Conservation (phyloP, 2,888 invertebrate species). For the Aspidapion aeneum region DNA sequence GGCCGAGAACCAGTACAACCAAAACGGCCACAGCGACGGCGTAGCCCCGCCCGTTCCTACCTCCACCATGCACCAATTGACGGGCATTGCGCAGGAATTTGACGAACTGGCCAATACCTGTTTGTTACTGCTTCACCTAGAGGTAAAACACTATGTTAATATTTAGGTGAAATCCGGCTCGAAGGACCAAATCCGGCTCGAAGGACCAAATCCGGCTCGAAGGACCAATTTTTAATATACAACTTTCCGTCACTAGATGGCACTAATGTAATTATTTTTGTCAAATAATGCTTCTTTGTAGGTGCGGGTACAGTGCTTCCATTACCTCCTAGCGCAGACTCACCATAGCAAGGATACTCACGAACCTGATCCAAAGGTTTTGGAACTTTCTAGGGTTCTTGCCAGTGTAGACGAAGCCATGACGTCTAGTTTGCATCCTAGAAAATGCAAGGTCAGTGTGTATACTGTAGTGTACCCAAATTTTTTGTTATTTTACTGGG, state of each 20-base stretch:
- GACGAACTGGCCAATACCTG: slow-evolving; percentile 90
- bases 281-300: too few relatives aligned
- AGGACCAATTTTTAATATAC: too few relatives aligned
- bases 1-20: slow-evolving; percentile 27
- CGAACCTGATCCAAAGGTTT: slow-evolving; percentile 72
- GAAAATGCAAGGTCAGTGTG: slow-evolving; percentile 66
- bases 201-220: too few relatives aligned
- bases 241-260: too few relatives aligned
- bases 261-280: too few relatives aligned
- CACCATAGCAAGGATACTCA: slow-evolving; percentile 65
- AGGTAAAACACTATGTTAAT: too few relatives aligned
- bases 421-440: slow-evolving; percentile 68
- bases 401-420: slow-evolving; percentile 75
- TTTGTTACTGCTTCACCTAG: slow-evolving; percentile 86
- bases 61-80: slow-evolving; percentile 60
- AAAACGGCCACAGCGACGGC: slow-evolving; percentile 36
- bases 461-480: neutral
- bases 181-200: too few relatives aligned
- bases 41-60: slow-evolving; percentile 51
- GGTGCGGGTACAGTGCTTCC: slow-evolving; percentile 93
- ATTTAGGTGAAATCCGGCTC: too few relatives aligned
- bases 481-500: too few relatives aligned
- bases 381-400: slow-evolving; percentile 75
- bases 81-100: slow-evolving; percentile 73
- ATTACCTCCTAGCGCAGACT: slow-evolving; percentile 64